Evolutionary conservation across 2,797 vertebrate species (phyloP), one percentile per base, ranked within the genome.

Genomic region (Octomys mimax): DNA sequence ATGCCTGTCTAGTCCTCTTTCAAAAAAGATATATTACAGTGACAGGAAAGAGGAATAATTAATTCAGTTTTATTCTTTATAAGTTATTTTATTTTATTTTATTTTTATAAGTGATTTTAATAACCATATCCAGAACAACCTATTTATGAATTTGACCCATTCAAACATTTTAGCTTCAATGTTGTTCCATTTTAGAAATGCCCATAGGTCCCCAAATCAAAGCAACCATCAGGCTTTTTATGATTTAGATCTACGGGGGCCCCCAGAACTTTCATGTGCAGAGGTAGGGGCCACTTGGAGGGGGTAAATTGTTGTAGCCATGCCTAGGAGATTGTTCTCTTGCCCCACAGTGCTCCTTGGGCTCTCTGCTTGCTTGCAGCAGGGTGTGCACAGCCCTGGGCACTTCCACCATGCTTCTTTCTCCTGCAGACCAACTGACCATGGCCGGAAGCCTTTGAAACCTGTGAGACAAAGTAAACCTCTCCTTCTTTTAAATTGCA

Each of bases 21-120:
- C 73, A 89, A 75, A 81, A 95, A 84, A 89, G 78, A 68, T 95
- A 93, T 19, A 70, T 68, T 64, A 89, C 57, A 42, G 81, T 94
- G 64, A 64, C 4, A 88, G 61, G 13, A 91, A 86, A 91, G 93
- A 75, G 64, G 42, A 39, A 70, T 86, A 89, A 62, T 89, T 92
- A 71, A 79, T 57, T 80, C 52, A 62, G 22, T 81, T 92, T 52
- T 82, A 73, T 73, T 86, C 54, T 61, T 91, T 95, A 54, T 89
- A 79, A 79, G 49, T 49, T 49, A 49, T 49, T 49, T 49, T 49
- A 49, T 49, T 49, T 49, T 49, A 49, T 49, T 49, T 9, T 49
- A 49, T 42, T 42, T 42, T 42, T 42, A 42, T 42, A 42, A 80
- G 61, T 85, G 11, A 28, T 59, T 95, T 83, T 62, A 75, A 87